Evolutionary conservation across 2,113 vertebrate species (phyloP).

Genomic region (Vombatus ursinus): DNA sequence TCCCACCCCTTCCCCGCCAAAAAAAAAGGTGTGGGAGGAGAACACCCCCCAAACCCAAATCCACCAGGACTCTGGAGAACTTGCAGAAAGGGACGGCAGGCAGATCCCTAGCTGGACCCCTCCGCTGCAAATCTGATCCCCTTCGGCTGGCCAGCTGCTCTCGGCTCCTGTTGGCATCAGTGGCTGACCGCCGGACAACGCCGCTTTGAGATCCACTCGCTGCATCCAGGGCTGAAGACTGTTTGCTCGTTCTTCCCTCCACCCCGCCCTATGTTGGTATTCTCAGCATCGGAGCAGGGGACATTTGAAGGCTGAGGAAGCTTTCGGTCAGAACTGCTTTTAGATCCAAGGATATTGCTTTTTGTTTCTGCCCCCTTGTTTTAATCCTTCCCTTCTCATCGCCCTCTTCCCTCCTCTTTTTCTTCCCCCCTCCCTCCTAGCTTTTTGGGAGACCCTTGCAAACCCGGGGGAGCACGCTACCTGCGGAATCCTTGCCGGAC

Average conservation of each 20-base stretch:
- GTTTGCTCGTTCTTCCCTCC: conserved; percentile 42
- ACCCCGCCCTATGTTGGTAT: not conserved
- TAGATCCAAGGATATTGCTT: not conserved
- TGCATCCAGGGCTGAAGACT: not conserved
- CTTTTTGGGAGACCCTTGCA: not conserved
- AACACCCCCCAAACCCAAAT: not conserved
- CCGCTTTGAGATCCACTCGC: conserved; percentile 22
- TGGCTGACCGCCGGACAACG: not conserved
- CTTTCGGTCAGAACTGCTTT: not conserved
- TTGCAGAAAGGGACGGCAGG: not conserved
- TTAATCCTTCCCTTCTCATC: too few species aligned
- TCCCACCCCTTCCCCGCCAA: not conserved
- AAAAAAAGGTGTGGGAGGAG: not conserved
- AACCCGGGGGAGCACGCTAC: not conserved
- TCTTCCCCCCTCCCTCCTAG: not conserved
- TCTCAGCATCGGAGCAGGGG: not conserved
- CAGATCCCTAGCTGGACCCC: not conserved
- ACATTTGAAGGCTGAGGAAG: not conserved
- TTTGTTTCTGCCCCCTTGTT: too few species aligned
- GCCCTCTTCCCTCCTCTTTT: not conserved
- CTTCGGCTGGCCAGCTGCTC: too few species aligned
- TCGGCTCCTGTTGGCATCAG: not conserved
- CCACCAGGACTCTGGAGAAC: not conserved
- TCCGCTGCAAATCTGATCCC: not conserved
- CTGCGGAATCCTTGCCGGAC: not conserved